Evolutionary conservation across 2,797 vertebrate genomes (phyloP).

Genomic region (Muscicapa striata): DNA sequence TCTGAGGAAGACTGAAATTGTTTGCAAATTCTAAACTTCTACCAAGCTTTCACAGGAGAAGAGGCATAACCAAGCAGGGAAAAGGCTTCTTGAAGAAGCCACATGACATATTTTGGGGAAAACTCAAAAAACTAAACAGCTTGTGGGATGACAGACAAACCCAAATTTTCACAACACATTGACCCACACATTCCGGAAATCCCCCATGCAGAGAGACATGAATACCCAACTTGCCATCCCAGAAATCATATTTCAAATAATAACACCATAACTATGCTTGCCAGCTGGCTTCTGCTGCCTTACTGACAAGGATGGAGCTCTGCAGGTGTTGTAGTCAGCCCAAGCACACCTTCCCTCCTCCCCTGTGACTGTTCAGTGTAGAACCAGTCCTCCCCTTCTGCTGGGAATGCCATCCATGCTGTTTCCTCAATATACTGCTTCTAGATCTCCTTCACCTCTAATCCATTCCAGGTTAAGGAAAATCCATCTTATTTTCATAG

Average conservation of each 20-base stretch:
- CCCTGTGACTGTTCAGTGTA: fast-evolving
- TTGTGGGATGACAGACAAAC: background rate
- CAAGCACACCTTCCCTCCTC: background rate
- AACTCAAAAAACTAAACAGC: background rate
- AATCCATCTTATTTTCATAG: background rate
- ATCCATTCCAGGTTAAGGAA: background rate
- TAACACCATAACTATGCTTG: background rate
- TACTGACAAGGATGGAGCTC: background rate
- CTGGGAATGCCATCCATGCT: background rate
- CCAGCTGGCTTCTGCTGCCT: background rate
- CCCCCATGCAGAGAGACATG: background rate
- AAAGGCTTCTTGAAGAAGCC: background rate
- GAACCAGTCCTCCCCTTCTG: background rate
- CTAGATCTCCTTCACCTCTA: background rate
- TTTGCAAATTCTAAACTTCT: background rate
- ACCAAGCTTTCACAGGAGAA: background rate
- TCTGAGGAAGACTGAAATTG: background rate
- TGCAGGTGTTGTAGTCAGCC: background rate
- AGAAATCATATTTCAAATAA: background rate
- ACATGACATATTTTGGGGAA: background rate
- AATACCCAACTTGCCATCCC: background rate
- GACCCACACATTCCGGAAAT: background rate
- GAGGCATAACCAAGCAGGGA: background rate
- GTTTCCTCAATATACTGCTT: background rate
- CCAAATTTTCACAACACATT: background rate